Evolutionary conservation across 2,797 vertebrate species (phyloP).

Genomic region (Botia almorhae): DNA sequence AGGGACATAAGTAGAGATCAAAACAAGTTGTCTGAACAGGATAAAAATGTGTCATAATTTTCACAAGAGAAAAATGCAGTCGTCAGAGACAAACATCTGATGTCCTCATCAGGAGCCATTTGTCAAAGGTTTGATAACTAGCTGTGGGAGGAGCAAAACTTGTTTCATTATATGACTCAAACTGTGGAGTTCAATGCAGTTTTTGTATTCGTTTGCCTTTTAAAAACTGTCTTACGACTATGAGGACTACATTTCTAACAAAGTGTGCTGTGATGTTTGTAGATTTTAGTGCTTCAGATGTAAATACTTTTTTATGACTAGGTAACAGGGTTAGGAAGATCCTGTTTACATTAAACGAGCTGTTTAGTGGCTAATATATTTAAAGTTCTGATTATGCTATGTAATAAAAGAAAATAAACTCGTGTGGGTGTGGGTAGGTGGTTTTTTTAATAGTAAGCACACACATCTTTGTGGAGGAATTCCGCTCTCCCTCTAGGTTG

Average conservation of each 20-base stretch:
- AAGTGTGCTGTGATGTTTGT: neutral
- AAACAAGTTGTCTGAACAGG: slow-evolving; percentile 52
- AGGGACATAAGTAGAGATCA: slow-evolving; percentile 59
- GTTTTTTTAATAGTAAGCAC: slow-evolving; percentile 50
- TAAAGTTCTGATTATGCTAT: neutral
- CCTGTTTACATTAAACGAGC: neutral
- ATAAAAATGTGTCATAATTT: slow-evolving; percentile 60
- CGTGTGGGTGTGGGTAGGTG: neutral
- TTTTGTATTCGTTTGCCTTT: slow-evolving; percentile 20
- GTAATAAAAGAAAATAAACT: slow-evolving; percentile 6
- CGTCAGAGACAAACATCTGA: slow-evolving; percentile 52
- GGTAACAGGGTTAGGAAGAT: neutral
- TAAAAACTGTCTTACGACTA: neutral
- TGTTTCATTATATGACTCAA: slow-evolving; percentile 20
- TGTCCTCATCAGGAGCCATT: slow-evolving; percentile 46
- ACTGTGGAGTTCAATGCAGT: neutral
- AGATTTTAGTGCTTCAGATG: neutral
- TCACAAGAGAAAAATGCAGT: slow-evolving; percentile 57
- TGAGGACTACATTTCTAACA: neutral
- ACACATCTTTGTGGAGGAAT: slow-evolving; percentile 58
- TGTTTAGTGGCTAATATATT: neutral
- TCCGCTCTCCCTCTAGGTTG: slow-evolving; percentile 70
- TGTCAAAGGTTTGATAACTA: slow-evolving; percentile 50
- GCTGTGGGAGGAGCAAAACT: slow-evolving; percentile 34
- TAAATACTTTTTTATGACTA: neutral